A percentile compares a stretch with the other conserved stretches of the same genome.
Conservation (phyloP, 2,888 invertebrate species). For the Orchesellides sinensis region DNA sequence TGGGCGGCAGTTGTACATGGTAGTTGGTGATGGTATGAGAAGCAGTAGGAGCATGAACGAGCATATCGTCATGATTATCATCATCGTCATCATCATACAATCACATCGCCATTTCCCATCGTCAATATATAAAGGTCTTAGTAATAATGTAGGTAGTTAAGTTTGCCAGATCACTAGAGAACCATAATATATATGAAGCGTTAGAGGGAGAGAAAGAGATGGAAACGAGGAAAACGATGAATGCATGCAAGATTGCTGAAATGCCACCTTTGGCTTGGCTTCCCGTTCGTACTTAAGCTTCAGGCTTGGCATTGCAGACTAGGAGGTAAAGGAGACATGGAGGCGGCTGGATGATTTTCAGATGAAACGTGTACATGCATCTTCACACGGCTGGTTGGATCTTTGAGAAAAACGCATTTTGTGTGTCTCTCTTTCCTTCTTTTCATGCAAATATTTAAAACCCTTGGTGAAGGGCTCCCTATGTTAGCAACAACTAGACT, state of each 20-base stretch:
- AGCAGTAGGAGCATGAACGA: neutral
- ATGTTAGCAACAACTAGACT: neutral
- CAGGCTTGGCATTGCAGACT: neutral
- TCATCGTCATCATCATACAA: conserved; percentile 38
- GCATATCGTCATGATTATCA: conserved; percentile 48
- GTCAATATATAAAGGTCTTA: neutral
- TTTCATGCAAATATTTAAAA: conserved; percentile 62
- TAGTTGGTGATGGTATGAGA: too few relatives aligned
- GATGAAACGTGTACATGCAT: conserved; percentile 1
- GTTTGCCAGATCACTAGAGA: neutral
- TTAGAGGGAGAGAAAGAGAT: conserved; percentile 17
- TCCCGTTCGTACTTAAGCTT: neutral
- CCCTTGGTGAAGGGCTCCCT: conserved; percentile 34
- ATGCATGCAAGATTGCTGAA: conserved; percentile 42
- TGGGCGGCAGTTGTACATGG: too few relatives aligned
- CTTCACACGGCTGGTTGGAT: conserved; percentile 12
- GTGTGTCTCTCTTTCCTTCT: conserved; percentile 29
- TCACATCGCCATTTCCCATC: conserved; percentile 50
- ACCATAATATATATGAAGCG: neutral
- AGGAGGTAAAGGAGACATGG: conserved; percentile 1
- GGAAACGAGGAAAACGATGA: conserved; percentile 1
- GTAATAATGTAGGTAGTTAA: conserved; percentile 29
- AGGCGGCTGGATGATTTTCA: neutral
- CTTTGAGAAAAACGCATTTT: conserved; percentile 40
- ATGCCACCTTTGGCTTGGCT: conserved; percentile 49